Evolutionary conservation across 2,113 vertebrate species (phyloP), one percentile per base, ranked within the genome.

Genomic region (Cynocephalus volans): DNA sequence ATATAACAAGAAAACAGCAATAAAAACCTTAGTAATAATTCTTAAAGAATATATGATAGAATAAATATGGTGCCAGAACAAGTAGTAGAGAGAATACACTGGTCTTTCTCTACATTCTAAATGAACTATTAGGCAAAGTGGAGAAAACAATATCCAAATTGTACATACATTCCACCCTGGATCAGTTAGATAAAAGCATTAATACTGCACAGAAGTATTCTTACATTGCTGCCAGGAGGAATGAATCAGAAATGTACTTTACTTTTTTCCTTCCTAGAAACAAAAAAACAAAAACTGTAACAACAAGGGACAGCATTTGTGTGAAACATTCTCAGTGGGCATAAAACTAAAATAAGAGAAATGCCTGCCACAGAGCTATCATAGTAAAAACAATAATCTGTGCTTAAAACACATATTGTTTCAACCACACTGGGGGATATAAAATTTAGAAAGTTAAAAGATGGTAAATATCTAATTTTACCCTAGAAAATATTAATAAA

Each of bases 301-400:
- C 56, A 87, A 73, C 23, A 87, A 65, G 14, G 3, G 3, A 52
- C 33, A 56, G 18, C 36, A 31, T 14, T 75, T 75, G 14, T 60
- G 58, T 14, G 67, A 14, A 7, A 67, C 41, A 67, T 76, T 2
- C 2, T 87, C 14, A 77, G 48, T 23, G 17, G 13, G 31, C 14
- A 41, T 58, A 36, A 95, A 79, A 73, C 12, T 62, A 93, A 87
- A 90, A 67, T 58, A 79, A 79, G 17, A 77, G 79, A 91, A 93
- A 36, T 88, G 1, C 1, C 6, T 73, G 41, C 11, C 15, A 54
- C 2, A 70, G n/a, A 50, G 10, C 21, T 80, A 6, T 65, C 65
- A 69, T 83, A 77, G 48, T 31, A 82, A 75, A 52, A 21, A 50
- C 7, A 84, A 67, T 48, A 36, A 54, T 2, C 0, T 87, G 10